These are phyloP conservation scores for Forbesichthys agassizii DNA, from an alignment of 2,113 vertebrate genomes.

Conservation along the genomic window DNA sequence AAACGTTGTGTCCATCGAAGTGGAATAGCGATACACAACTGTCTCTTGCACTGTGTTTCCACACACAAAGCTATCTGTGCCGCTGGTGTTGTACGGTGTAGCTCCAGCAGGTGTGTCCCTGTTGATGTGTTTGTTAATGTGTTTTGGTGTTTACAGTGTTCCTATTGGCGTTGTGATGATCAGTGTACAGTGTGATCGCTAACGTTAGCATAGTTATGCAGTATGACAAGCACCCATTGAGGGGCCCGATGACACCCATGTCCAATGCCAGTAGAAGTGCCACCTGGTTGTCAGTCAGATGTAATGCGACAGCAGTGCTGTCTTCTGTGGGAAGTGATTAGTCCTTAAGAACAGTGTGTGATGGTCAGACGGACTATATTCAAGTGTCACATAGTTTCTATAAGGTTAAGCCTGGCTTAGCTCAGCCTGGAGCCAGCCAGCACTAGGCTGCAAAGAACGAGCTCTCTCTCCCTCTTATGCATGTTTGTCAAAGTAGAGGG, in stretches of 20 bases:
- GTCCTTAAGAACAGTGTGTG: conserved; percentile 51
- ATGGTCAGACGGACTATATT: conserved; percentile 53
- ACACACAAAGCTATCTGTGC: conserved; percentile 54
- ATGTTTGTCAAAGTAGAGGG: conserved; percentile 6
- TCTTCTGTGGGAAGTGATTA: conserved; percentile 57
- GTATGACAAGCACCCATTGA: conserved; percentile 20
- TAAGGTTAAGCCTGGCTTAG: conserved; percentile 28
- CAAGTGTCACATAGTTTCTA: conserved; percentile 62
- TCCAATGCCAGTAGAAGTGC: conserved; percentile 29
- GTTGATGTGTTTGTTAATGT: conserved; percentile 40
- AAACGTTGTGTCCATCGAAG: conserved; percentile 53
- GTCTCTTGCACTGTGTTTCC: conserved; percentile 31
- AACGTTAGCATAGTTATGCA: conserved; percentile 26
- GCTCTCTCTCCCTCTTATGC: conserved; percentile 10
- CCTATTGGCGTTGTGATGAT: conserved; percentile 38
- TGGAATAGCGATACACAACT: conserved; percentile 49
- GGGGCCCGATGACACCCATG: conserved; percentile 41
- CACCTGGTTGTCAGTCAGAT: conserved; percentile 64
- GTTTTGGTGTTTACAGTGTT: conserved; percentile 48
- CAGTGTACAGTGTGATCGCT: conserved; percentile 54
- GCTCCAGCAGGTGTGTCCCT: conserved; percentile 39
- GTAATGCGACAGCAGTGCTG: conserved; percentile 31
- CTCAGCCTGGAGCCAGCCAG: conserved; percentile 39
- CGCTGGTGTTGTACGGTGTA: conserved; percentile 43
- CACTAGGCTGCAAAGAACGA: conserved; percentile 34